A percentile compares a stretch with the other conserved stretches of the same genome.
These are phyloP conservation scores for Cheilosia impressa DNA, from an alignment of 2,888 invertebrate species.

Conservation along the genomic window DNA sequence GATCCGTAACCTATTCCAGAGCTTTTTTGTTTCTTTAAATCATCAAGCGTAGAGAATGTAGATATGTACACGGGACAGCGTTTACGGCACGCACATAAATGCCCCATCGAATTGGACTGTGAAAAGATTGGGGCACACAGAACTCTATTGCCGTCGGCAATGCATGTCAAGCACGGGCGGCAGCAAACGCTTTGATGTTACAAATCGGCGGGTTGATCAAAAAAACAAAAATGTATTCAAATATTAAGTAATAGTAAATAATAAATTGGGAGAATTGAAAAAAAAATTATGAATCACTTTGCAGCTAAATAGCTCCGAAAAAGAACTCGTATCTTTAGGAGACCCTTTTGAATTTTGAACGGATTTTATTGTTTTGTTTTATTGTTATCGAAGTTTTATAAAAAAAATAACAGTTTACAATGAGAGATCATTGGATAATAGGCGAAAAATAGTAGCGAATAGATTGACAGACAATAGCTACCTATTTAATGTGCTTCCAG, in stretches of 20 bases:
- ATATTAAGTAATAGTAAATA: slow-evolving; percentile 56
- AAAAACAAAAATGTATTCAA: slow-evolving; percentile 50
- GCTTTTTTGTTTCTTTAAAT: slow-evolving; percentile 37
- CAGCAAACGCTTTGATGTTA: slow-evolving; percentile 62
- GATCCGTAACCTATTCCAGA: slow-evolving; percentile 52
- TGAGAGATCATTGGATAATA: slow-evolving; percentile 39
- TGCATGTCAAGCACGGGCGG: slow-evolving; percentile 35
- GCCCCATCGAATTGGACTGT: slow-evolving; percentile 55
- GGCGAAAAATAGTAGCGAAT: slow-evolving; percentile 67
- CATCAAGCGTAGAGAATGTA: slow-evolving; percentile 48
- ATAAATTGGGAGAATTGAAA: slow-evolving; percentile 26
- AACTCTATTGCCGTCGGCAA: slow-evolving; percentile 49
- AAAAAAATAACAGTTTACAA: slow-evolving; percentile 37
- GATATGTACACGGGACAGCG: slow-evolving; percentile 12
- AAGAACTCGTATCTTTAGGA: slow-evolving; percentile 14
- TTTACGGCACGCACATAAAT: slow-evolving; percentile 36
- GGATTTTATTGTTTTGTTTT: slow-evolving; percentile 21
- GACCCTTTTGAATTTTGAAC: slow-evolving; percentile 34
- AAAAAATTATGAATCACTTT: slow-evolving; percentile 23
- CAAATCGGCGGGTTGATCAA: slow-evolving; percentile 35
- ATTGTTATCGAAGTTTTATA: slow-evolving; percentile 42
- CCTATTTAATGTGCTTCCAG: slow-evolving; percentile 56
- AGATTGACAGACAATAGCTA: slow-evolving; percentile 71
- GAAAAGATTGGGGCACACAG: slow-evolving; percentile 47
- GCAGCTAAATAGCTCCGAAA: slow-evolving; percentile 27